Base-by-base conservation (phyloP, 2,797 vertebrate genomes). In the Chaetodon trifasciatus region DNA sequence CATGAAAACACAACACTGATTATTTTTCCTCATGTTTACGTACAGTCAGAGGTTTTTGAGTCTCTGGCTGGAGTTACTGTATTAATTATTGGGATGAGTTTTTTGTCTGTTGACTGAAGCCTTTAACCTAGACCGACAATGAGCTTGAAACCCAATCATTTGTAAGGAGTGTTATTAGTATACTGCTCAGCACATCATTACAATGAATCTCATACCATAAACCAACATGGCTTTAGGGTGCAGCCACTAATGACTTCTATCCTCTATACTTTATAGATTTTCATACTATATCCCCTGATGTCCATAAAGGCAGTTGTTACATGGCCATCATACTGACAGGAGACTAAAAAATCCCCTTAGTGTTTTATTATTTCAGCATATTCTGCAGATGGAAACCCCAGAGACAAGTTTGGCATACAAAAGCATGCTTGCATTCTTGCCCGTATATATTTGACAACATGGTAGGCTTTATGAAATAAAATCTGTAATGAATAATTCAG, bases 11-110 rank as follows among this genome's bases (percentile, higher is more conserved):
- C 16, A 12, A 50, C 6, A 70, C 56, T 4, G 4, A 21, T 39
- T 63, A n/a, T 23, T 62, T 70, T 39, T 23, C 37, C 19, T 52
- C 62, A 57, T 13, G 79, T 84, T 84, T 72, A 47, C 55, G 74
- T 82, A 35, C 9, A 67, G 35, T 69, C 39, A 60, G 13, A 58
- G 12, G 32, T 56, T 24, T 49, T 63, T 60, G 24, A 57, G 1
- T 58, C 24, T 52, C 8, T 1, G 1, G 32, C 9, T 1, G 1
- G 17, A 47, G 2, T 62, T 44, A 55, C 16, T 42, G 13, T 28
- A 24, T 53, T 28, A 24, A 49, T 69, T 24, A 78, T 70, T 37
- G 66, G 12, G 39, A 68, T 67, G 47, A 57, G 40, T 58, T 67
- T 52, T 23, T 6, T 74, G 28, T 55, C 37, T 47, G 15, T 23